phyloP scores from a whole-genome alignment of 2,888 invertebrate genomes.

The Endotricha flammealis region DNA sequence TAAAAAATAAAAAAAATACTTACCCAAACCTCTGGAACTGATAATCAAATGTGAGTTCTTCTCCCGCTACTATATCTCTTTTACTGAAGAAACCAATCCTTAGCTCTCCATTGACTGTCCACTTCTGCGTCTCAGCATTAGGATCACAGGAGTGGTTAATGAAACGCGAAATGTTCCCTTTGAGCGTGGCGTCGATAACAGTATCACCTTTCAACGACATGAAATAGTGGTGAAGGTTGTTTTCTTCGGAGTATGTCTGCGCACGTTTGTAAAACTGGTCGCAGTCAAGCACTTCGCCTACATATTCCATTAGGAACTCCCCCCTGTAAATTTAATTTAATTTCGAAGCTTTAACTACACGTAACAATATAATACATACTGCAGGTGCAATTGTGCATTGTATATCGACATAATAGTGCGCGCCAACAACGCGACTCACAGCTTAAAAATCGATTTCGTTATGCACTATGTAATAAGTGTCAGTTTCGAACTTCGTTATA shows the following conservation, averaged over 20 bases:
- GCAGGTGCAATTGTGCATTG: too few species aligned
- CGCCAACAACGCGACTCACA: too few species aligned
- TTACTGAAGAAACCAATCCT: constrained; percentile 98
- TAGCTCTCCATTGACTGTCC: constrained; percentile 95
- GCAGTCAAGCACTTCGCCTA: constrained; percentile 96
- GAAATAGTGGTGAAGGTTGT: constrained; percentile 96
- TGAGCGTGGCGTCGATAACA: constrained; percentile 95
- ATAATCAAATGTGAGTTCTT: constrained; percentile 99
- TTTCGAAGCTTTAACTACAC: constrained; percentile 5
- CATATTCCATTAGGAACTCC: constrained; percentile 98
- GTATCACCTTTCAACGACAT: constrained; percentile 95
- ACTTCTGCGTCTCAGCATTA: constrained; percentile 98
- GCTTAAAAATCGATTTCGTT: too few species aligned
- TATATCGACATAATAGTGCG: too few species aligned
- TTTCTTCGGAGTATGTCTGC: constrained; percentile 91
- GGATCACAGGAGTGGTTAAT: constrained; percentile 99
- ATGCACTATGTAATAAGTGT: too few species aligned
- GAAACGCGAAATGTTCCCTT: constrained; percentile 97
- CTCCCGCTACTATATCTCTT: constrained; percentile 87
- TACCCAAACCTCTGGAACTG: constrained; percentile 98
- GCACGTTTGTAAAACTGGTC: constrained; percentile 93
- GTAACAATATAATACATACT: too few species aligned
- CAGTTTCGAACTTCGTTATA: too few species aligned
- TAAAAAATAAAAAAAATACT: constrained; percentile 40
- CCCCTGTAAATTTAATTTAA: constrained; percentile 79